These are phyloP conservation scores for Bucorvus abyssinicus DNA, from an alignment of 2,797 vertebrate genomes.

Conservation along the genomic window DNA sequence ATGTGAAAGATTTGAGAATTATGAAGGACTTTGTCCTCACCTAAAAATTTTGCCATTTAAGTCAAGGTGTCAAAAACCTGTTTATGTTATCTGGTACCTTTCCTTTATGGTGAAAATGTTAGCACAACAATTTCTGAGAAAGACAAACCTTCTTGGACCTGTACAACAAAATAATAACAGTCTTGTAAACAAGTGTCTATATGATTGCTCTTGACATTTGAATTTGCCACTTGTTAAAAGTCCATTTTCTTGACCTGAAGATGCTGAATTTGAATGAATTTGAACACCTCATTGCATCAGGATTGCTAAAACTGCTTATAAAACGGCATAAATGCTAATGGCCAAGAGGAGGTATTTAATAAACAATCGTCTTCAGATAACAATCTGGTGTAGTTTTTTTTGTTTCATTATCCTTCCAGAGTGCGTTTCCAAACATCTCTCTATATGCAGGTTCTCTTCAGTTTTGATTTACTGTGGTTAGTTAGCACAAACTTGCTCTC, in stretches of 20 bases:
- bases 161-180: conserved; percentile 59
- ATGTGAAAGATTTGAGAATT: conserved; percentile 6
- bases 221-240: conserved; percentile 74
- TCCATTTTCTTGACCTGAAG: conserved; percentile 67
- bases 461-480: background rate
- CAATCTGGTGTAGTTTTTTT: background rate
- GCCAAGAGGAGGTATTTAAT: conserved; percentile 19
- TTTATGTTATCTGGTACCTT: background rate
- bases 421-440: background rate
- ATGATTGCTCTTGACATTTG: conserved; percentile 76
- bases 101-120: conserved; percentile 33
- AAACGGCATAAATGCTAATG: conserved; percentile 32
- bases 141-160: conserved; percentile 25
- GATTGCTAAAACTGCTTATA: conserved; percentile 53
- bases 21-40: background rate
- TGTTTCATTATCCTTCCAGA: background rate
- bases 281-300: background rate
- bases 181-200: conserved; percentile 63
- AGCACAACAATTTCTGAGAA: conserved; percentile 27
- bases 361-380: conserved; percentile 14
- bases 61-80: conserved; percentile 19
- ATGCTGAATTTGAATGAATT: conserved; percentile 54
- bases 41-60: conserved; percentile 46
- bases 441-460: background rate
- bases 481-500: background rate